These are phyloP conservation scores for Morone chrysops DNA, from an alignment of 2,113 vertebrate genomes.

Conservation along the genomic window DNA sequence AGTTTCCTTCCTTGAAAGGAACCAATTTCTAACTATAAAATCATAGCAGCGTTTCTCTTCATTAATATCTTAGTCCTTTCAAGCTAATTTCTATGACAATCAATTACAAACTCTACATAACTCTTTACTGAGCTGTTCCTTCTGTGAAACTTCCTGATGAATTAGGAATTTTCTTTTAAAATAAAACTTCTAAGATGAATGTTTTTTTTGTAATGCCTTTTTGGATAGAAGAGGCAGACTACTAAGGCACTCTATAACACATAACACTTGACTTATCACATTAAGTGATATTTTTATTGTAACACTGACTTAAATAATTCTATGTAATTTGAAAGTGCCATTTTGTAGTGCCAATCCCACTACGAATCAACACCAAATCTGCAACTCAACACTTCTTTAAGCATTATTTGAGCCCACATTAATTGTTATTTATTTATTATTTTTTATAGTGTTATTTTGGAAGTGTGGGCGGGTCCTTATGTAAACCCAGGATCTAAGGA, in stretches of 20 bases:
- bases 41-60: not conserved
- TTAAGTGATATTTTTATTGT: not conserved
- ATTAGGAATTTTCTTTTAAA: too few relatives aligned
- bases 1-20: not conserved
- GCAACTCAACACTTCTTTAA: not conserved
- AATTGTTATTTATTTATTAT: too few relatives aligned
- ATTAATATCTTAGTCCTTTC: not conserved
- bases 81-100: not conserved
- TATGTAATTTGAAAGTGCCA: not conserved
- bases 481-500: not conserved
- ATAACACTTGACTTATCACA: too few relatives aligned
- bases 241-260: too few relatives aligned
- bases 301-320: not conserved
- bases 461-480: too few relatives aligned
- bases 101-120: not conserved
- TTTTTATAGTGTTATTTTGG: not conserved
- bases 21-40: not conserved
- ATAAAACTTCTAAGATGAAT: too few relatives aligned
- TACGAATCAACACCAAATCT: not conserved
- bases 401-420: not conserved
- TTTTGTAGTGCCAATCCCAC: not conserved
- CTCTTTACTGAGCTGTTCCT: too few relatives aligned
- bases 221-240: too few relatives aligned
- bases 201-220: too few relatives aligned
- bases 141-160: not conserved